Percentiles rank a stretch among this genome's conserved stretches.
Conservation (phyloP, 2,113 vertebrate species). For the Gadus chalcogrammus region DNA sequence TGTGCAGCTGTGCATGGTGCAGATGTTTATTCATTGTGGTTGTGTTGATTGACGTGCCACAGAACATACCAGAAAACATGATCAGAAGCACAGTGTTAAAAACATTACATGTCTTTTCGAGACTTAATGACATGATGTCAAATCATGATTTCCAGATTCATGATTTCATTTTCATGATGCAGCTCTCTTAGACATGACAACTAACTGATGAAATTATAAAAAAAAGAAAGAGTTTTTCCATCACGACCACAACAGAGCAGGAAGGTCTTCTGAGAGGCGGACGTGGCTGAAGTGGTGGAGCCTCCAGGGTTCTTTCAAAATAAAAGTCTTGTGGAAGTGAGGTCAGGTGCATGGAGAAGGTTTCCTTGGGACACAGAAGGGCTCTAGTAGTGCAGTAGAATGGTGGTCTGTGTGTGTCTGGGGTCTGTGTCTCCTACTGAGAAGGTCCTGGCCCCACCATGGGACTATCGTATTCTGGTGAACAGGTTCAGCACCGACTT, state of each 20-base stretch:
- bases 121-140: no score
- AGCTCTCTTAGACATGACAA: no score
- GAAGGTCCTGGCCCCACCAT: conserved; percentile 6
- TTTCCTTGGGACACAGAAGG: no score
- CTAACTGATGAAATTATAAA: conserved; percentile 4
- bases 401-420: neutral
- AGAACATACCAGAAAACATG: conserved; percentile 50
- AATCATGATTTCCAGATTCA: no score
- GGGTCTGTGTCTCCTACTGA: neutral
- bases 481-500: conserved; percentile 82
- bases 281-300: no score
- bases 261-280: conserved; percentile 8
- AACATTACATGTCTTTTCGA: neutral
- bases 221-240: conserved; percentile 53
- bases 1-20: conserved; percentile 40
- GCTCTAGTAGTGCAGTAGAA: no score
- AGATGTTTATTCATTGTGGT: conserved; percentile 50
- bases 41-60: conserved; percentile 35
- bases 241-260: conserved; percentile 52
- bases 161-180: no score
- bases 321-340: conserved; percentile 1
- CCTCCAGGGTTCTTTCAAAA: no score
- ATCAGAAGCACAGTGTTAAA: conserved; percentile 59
- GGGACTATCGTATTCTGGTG: conserved; percentile 77
- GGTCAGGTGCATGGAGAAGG: neutral